Percentiles rank a stretch among this genome's conserved stretches.
These are phyloP conservation scores for Pachyrhynchus sulphureomaculatus DNA, from an alignment of 1,140 invertebrate genomes.

Conservation along the genomic window DNA sequence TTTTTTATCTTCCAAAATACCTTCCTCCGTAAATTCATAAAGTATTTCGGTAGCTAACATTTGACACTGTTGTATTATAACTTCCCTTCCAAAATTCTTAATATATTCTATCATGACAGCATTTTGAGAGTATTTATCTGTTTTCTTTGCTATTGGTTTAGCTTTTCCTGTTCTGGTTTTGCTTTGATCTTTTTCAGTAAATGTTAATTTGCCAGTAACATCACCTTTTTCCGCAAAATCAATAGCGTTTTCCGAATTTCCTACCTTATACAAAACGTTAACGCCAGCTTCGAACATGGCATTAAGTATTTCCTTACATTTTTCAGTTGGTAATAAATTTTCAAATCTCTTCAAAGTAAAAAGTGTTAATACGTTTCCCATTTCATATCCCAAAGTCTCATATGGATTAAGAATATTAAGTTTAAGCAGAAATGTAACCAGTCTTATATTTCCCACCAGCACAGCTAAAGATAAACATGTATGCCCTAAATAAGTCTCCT, in stretches of 20 bases:
- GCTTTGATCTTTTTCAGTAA: neutral
- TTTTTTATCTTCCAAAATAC: slow-evolving; percentile 21
- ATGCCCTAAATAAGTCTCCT: slow-evolving; percentile 42
- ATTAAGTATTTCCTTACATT: slow-evolving; percentile 32
- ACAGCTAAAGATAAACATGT: slow-evolving; percentile 42
- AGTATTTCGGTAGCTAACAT: slow-evolving; percentile 26
- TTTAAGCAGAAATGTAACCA: slow-evolving; percentile 36
- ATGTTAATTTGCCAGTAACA: neutral
- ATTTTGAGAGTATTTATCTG: slow-evolving; percentile 14
- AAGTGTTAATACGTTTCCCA: slow-evolving; percentile 43
- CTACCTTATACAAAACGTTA: slow-evolving; percentile 39
- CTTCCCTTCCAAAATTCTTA: slow-evolving; percentile 20
- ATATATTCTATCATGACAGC: slow-evolving; percentile 14
- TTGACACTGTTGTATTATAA: slow-evolving; percentile 33
- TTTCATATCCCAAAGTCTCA: slow-evolving; percentile 29
- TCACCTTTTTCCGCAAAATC: slow-evolving; percentile 23
- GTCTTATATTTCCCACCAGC: slow-evolving; percentile 37
- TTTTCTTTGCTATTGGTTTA: slow-evolving; percentile 1
- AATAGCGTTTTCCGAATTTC: slow-evolving; percentile 32
- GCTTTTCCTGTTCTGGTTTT: neutral
- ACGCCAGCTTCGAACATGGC: slow-evolving; percentile 31
- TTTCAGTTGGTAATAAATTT: slow-evolving; percentile 25
- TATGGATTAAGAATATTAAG: slow-evolving; percentile 36
- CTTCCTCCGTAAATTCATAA: slow-evolving; percentile 25
- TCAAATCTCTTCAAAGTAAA: slow-evolving; percentile 39